These are phyloP conservation scores for Phrynocephalus forsythii DNA, from an alignment of 2,797 vertebrate genomes.

Conservation along the genomic window DNA sequence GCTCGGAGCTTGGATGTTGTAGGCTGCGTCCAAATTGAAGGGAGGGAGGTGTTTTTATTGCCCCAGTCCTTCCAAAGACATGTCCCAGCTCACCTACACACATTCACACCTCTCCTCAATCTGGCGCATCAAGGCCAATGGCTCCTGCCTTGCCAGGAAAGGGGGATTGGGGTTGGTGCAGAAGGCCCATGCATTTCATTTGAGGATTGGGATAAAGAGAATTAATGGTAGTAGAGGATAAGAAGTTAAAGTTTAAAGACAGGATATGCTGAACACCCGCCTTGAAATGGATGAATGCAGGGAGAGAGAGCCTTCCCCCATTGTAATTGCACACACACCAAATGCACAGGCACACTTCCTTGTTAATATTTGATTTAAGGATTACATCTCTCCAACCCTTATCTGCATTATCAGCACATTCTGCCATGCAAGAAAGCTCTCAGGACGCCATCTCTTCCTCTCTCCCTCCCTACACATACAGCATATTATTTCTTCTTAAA, in stretches of 20 bases:
- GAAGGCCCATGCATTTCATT: no score
- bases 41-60: no score
- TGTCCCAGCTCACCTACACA: no score
- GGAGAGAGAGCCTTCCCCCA: not conserved
- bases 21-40: no score
- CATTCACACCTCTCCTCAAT: no score
- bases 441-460: not conserved
- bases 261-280: not conserved
- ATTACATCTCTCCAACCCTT: slow-evolving; percentile 17
- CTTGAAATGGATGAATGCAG: not conserved
- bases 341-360: not conserved
- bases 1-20: no score
- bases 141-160: no score
- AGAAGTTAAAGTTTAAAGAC: not conserved
- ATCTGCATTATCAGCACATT: slow-evolving; percentile 25
- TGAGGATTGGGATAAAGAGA: no score
- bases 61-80: no score
- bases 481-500: not conserved
- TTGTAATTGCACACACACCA: not conserved
- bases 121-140: no score
- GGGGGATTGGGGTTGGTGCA: no score
- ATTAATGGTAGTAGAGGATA: no score
- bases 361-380: slow-evolving; percentile 21
- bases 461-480: not conserved
- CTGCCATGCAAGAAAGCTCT: not conserved